A percentile compares a stretch with the other conserved stretches of the same genome.
Evolutionary conservation across 2,797 vertebrate species (phyloP).

Genomic region (Gallirallus australis): DNA sequence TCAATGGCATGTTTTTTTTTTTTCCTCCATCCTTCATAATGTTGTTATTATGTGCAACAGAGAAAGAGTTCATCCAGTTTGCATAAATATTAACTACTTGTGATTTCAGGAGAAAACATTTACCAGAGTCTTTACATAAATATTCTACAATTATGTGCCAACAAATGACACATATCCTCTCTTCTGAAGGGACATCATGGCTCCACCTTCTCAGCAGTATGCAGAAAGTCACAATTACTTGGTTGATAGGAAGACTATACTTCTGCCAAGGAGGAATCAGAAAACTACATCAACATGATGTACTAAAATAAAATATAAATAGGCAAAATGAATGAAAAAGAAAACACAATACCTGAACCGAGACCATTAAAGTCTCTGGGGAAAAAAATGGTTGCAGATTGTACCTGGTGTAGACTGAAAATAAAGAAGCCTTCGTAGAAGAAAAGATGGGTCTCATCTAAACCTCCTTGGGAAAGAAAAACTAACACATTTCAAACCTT

Average conservation of each 20-base stretch:
- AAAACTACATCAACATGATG: background rate
- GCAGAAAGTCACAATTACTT: background rate
- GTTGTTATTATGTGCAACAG: background rate
- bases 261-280: background rate
- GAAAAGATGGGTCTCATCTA: background rate
- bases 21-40: background rate
- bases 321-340: background rate
- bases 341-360: background rate
- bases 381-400: background rate
- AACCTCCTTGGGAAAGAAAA: background rate
- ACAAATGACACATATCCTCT: background rate
- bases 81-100: conserved; percentile 20
- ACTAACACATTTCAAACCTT: background rate
- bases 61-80: background rate
- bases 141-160: background rate
- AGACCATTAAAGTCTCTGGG: background rate
- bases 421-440: background rate
- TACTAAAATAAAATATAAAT: background rate
- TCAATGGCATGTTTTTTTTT: background rate
- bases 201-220: background rate
- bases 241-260: background rate
- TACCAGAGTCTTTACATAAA: background rate
- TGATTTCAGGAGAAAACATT: background rate
- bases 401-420: background rate
- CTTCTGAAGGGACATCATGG: background rate